phyloP scores from a whole-genome alignment of 2,797 vertebrate species.

The Pseudopleuronectes americanus region DNA sequence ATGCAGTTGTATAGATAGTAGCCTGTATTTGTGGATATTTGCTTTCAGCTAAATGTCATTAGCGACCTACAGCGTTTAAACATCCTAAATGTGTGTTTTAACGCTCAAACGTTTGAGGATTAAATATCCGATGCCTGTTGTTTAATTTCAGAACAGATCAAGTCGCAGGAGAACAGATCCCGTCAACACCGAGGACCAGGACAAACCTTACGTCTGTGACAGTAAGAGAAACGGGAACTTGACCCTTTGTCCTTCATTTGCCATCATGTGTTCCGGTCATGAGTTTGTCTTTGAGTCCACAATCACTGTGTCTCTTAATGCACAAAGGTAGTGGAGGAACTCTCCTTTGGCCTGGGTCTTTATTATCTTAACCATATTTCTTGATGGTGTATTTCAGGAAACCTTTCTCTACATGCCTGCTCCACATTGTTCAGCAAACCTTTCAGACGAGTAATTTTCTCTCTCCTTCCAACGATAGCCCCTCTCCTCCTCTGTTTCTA shows the following conservation, averaged over 20 bases:
- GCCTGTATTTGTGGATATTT: too few relatives aligned
- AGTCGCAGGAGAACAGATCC: constrained; percentile 91
- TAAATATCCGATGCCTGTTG: not conserved
- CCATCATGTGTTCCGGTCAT: constrained; percentile 15
- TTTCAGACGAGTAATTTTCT: constrained; percentile 9
- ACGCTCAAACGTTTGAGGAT: not conserved
- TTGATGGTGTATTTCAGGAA: not conserved
- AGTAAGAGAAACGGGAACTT: constrained; percentile 86
- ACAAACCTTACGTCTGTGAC: constrained; percentile 99
- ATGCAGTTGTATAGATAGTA: too few relatives aligned
- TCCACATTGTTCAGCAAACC: constrained; percentile 14
- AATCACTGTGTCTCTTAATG: constrained; percentile 3
- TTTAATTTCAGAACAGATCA: constrained; percentile 87
- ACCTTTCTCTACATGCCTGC: constrained; percentile 4
- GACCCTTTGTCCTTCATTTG: not conserved
- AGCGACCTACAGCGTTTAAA: too few relatives aligned
- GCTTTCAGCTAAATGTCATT: too few relatives aligned
- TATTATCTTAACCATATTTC: too few relatives aligned
- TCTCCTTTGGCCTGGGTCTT: not conserved
- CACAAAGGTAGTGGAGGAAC: not conserved
- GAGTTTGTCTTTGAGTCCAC: not conserved
- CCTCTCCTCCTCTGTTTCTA: constrained; percentile 41
- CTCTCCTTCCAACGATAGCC: constrained; percentile 20
- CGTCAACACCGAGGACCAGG: constrained; percentile 90
- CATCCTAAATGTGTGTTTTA: too few relatives aligned